Base-by-base conservation (phyloP, 2,888 invertebrate genomes). In the Eubasilissa splendida region DNA sequence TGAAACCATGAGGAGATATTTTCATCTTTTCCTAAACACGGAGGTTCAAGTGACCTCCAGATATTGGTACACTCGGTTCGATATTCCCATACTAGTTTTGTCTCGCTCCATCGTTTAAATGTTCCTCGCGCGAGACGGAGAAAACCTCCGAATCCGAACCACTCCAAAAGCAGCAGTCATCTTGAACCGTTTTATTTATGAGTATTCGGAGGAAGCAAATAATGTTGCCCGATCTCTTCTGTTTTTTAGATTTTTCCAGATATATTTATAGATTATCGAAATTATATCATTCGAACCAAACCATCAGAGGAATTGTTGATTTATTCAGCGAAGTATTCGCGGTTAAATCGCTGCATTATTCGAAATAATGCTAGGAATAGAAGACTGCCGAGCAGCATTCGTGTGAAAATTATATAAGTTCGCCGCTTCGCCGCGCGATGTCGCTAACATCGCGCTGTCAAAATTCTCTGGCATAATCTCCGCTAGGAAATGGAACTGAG, bases 21-120 rank as follows among this genome's bases (percentile, higher is more conserved):
- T 82, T 65, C 80, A 82, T 77, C 80, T 80, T 82, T 80, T 77
- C 82, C 82, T 80, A 82, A 82, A 76, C 80, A 80, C 60, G 77
- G 80, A 82, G 80, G 77, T 82, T 80, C 68, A 78, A 82, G 80
- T 82, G 82, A 82, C 82, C 82, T 82, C 82, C 80, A 82, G 82
- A 82, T 77, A 81, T 80, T 70, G 74, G 76, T 70, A 59, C 14
- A 22, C 52, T 54, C 42, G 58, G 74, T 75, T 77, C 76, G 80
- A 82, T 78, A 80, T 78, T 70, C 66, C 63, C 59, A 53, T 73
- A 31, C 22, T 66, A 54, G 54, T 33, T 33, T 52, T 53, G 63
- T 79, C 79, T 71, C 80, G 11, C 76, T 77, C 66, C 54, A 50
- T 10, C 56, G 59, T 52, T 58, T 12, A 31, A 33, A 65, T 58